Percentiles rank a stretch among this genome's conserved stretches.
phyloP scores from a whole-genome alignment of 2,797 vertebrate species.

The Halcyon leucocephala region DNA sequence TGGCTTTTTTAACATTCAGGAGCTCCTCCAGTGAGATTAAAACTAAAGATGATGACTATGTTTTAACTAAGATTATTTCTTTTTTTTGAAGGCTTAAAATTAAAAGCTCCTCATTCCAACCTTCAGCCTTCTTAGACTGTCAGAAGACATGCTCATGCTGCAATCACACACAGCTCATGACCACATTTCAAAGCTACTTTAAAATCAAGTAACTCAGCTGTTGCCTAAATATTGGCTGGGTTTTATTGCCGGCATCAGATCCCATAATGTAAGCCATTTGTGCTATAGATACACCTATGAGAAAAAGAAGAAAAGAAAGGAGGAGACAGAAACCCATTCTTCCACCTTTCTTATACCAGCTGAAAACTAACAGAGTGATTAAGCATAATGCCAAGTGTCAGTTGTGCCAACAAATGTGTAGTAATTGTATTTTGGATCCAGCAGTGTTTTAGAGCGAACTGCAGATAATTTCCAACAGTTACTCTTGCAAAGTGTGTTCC shows the following conservation, averaged over 20 bases:
- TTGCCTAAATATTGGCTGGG: background rate
- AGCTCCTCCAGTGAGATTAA: background rate
- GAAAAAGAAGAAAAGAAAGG: background rate
- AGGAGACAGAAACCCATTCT: background rate
- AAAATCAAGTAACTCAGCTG: background rate
- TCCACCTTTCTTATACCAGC: background rate
- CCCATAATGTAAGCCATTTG: background rate
- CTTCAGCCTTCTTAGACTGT: background rate
- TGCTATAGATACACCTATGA: background rate
- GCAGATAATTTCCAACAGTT: conserved; percentile 31
- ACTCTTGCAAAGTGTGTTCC: background rate
- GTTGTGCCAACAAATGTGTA: background rate
- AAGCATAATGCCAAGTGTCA: background rate
- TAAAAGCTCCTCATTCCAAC: background rate
- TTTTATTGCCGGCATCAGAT: conserved; percentile 19
- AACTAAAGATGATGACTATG: background rate
- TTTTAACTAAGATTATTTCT: background rate
- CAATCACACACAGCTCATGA: background rate
- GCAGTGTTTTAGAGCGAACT: conserved; percentile 4
- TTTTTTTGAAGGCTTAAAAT: background rate
- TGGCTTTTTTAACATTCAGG: background rate
- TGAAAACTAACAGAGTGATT: background rate
- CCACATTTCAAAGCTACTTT: background rate
- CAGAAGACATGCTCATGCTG: background rate
- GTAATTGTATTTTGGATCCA: conserved; percentile 18